Evolutionary conservation across 2,113 vertebrate genomes (phyloP), one percentile per base, ranked within the genome.

Genomic region (Bubo bubo): DNA sequence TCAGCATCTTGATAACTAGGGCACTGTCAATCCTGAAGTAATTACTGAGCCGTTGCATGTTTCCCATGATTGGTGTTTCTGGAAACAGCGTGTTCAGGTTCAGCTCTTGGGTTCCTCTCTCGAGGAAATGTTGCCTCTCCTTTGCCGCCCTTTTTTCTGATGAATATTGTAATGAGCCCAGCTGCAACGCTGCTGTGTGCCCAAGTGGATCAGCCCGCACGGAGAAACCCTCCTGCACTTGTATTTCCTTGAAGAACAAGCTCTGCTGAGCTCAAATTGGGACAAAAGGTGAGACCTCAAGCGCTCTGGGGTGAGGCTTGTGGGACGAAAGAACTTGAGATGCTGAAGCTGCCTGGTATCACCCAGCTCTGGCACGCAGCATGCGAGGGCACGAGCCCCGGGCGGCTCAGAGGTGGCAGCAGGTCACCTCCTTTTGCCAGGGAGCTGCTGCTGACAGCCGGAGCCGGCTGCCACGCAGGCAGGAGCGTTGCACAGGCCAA

Each of bases 301-400:
- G 83, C 0, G 4, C 21, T 53, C 13, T 22, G n/a, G 32, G 72
- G 17, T 55, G 39, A 32, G 12, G 24, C 11, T 56, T 8, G 22
- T 20, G 70, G 74, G 68, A 19, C 4, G 4, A 50, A 63, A 58
- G 56, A 26, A 12, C 35, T 28, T 6, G 70, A 50, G 66, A 14
- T 43, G 47, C 76, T 68, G 64, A 32, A 34, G 50, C 39, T 50
- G 47, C 52, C 45, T 3, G 41, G 45, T 24, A 2, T 28, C 12
- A 0, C 67, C 73, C 4, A 1, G 37, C 64, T 5, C 22, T 35
- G 73, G 55, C 49, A 47, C 16, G 2, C 34, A 8, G 50, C 21
- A 3, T 0, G 3, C 58, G 49, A 34, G 37, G 30, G 24, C 10
- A 14, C 32, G 1, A 64, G 67, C 14, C 6, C 24, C 21, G 3